Percentiles rank a stretch among this genome's conserved stretches.
Evolutionary conservation across 2,113 vertebrate genomes (phyloP).

Genomic region (Rallus limicola): DNA sequence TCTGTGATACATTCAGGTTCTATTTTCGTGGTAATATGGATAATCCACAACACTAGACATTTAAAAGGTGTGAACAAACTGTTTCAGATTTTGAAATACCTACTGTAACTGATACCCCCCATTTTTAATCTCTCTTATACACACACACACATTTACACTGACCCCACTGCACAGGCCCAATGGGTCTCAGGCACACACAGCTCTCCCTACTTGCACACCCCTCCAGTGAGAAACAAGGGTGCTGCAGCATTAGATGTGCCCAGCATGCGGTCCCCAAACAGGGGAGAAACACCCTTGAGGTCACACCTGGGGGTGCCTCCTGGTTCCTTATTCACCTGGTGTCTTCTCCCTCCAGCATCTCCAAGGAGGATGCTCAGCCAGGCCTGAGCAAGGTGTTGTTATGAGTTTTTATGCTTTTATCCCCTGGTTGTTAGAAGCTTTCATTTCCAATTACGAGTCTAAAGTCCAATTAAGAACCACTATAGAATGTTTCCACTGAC

Average conservation of each 20-base stretch:
- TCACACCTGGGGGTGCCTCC: not conserved
- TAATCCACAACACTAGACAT: not conserved
- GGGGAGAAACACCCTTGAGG: not conserved
- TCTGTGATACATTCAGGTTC: not conserved
- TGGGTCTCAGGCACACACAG: not conserved
- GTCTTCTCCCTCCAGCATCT: not conserved
- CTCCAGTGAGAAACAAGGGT: fast-evolving
- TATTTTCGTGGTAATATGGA: not conserved
- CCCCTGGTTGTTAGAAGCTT: not conserved
- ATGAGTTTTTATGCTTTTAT: not conserved
- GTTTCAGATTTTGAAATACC: not conserved
- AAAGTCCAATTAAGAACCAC: not conserved
- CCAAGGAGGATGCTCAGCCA: not conserved
- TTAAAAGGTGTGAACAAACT: not conserved
- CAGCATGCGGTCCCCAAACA: not conserved
- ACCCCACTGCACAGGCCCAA: fast-evolving
- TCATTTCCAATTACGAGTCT: not conserved
- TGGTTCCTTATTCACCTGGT: not conserved
- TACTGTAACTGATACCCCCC: not conserved
- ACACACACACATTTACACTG: fast-evolving
- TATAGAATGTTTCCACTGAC: not conserved
- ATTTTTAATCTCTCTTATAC: not conserved
- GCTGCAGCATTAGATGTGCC: not conserved
- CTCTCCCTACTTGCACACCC: not conserved
- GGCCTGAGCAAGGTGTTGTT: not conserved